Conservation (phyloP, 2,797 vertebrate species). For the Botia kubotai region DNA sequence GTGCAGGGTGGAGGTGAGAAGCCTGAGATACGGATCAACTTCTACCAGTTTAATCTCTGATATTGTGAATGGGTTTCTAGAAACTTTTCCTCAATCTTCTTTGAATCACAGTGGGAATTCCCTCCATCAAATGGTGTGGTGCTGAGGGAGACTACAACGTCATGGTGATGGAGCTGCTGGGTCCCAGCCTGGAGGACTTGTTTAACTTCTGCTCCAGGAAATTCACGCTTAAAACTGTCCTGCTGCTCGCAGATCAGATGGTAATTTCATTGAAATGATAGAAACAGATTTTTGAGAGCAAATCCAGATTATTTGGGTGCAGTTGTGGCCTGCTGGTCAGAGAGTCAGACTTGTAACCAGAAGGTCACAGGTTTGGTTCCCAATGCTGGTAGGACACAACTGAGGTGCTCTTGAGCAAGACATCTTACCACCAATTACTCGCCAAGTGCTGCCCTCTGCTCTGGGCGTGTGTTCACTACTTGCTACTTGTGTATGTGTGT, state of each 20-base stretch:
- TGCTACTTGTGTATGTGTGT: too few relatives aligned
- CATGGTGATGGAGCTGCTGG: conserved; percentile 97
- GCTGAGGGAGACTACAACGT: conserved; percentile 97
- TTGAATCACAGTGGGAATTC: conserved; percentile 88
- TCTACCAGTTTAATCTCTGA: neutral
- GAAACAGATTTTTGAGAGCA: neutral
- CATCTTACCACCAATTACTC: too few relatives aligned
- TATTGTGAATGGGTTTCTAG: neutral
- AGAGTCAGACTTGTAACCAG: too few relatives aligned
- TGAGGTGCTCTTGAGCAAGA: too few relatives aligned
- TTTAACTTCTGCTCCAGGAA: conserved; percentile 99
- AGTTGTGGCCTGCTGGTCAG: too few relatives aligned
- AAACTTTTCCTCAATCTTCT: neutral
- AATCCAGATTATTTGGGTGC: neutral
- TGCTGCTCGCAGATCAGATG: conserved; percentile 97
- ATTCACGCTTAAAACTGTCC: conserved; percentile 96
- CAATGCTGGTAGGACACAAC: too few relatives aligned
- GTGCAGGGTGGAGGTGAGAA: conserved; percentile 96
- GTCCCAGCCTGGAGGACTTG: conserved; percentile 94
- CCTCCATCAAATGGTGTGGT: conserved; percentile 96
- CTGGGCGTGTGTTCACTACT: too few relatives aligned
- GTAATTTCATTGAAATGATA: conserved; percentile 73
- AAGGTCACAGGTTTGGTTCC: too few relatives aligned
- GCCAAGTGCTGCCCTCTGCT: too few relatives aligned
- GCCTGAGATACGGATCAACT: neutral